Conservation (phyloP, 2,797 vertebrate species). For the Pampus argenteus region DNA sequence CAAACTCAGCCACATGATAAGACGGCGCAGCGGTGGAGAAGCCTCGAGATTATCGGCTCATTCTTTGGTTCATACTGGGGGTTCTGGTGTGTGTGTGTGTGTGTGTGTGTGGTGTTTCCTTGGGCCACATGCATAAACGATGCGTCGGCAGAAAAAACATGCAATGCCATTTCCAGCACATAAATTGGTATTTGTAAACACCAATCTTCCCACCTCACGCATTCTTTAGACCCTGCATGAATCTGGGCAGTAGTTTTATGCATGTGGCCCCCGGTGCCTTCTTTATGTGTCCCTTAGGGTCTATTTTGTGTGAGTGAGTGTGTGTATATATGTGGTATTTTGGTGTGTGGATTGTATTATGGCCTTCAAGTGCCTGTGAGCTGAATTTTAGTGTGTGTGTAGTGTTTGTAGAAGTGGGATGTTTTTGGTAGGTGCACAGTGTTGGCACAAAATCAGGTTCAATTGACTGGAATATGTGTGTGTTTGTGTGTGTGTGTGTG, state of each 20-base stretch:
- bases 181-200: no score
- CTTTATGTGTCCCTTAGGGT: constrained; percentile 41
- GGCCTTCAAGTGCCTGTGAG: constrained; percentile 54
- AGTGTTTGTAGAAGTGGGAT: constrained; percentile 27
- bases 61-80: constrained; percentile 69
- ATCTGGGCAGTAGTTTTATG: no score
- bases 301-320: constrained; percentile 28
- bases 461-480: constrained; percentile 50
- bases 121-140: no score
- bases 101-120: constrained; percentile 10
- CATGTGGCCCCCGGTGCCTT: no score
- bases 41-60: constrained; percentile 74
- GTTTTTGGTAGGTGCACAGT: constrained; percentile 41
- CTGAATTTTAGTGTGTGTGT: constrained; percentile 28
- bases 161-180: no score
- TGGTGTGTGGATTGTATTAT: constrained; percentile 12
- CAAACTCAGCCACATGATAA: constrained; percentile 79
- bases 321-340: constrained; percentile 36
- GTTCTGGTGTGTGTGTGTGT: constrained; percentile 48
- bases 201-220: no score
- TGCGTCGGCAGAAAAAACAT: no score
- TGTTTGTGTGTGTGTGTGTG: constrained; percentile 14
- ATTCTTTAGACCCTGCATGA: no score
- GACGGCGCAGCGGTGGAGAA: constrained; percentile 65
- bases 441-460: constrained; percentile 57